Evolutionary conservation across 2,113 vertebrate genomes (phyloP).

Genomic region (Phrynocephalus versicolor): DNA sequence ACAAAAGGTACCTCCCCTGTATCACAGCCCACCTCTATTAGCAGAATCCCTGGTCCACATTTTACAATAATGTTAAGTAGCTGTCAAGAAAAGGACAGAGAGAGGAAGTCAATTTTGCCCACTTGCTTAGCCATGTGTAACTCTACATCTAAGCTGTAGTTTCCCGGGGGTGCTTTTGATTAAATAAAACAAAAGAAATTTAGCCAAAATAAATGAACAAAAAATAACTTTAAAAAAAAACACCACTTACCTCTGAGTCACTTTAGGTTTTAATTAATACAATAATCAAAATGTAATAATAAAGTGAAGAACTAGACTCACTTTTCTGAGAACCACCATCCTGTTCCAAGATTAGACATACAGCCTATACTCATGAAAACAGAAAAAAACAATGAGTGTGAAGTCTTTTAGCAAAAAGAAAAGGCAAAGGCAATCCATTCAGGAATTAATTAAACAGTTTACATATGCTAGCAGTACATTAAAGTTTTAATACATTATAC

Average conservation of each 20-base stretch:
- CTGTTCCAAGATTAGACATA: constrained; percentile 53
- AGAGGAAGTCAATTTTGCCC: no score
- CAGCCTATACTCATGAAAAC: constrained; percentile 51
- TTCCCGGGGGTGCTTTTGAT: not conserved
- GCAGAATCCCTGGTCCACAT: not conserved
- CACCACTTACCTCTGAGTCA: not conserved
- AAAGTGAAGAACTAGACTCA: constrained; percentile 49
- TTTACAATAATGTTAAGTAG: not conserved
- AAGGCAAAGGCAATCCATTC: not conserved
- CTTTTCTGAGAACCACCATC: constrained; percentile 70
- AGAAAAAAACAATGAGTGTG: constrained; percentile 35
- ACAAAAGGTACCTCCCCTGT: no score
- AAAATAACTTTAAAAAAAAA: not conserved
- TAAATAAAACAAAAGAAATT: not conserved
- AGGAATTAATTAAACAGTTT: not conserved
- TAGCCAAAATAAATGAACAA: not conserved
- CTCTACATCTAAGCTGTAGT: not conserved
- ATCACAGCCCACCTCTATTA: not conserved
- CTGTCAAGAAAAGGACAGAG: not conserved
- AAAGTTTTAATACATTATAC: not conserved
- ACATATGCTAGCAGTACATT: not conserved
- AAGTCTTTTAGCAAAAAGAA: not conserved
- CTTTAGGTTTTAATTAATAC: not conserved
- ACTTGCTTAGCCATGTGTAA: not conserved
- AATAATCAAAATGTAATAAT: not conserved